A percentile compares a stretch with the other conserved stretches of the same genome.
Conservation (phyloP, 2,888 invertebrate species). For the Seira musarum region DNA sequence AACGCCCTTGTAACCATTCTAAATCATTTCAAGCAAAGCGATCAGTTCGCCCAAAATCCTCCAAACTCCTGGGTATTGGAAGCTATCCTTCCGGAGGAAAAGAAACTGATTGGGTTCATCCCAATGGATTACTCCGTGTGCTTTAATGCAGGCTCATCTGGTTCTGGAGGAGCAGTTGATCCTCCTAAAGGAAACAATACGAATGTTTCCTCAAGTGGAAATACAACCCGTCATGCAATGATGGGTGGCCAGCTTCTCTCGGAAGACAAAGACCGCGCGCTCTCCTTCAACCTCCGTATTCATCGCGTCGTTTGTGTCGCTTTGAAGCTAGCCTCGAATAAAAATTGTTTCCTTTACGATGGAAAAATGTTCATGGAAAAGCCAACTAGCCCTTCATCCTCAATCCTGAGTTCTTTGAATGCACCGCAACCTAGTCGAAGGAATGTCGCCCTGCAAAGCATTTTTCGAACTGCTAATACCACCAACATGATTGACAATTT, state of each 20-base stretch:
- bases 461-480: constrained; percentile 61
- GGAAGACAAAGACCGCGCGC: constrained; percentile 44
- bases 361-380: constrained; percentile 47
- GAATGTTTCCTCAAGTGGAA: background rate
- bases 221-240: constrained; percentile 42
- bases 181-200: constrained; percentile 25
- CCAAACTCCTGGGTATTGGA: constrained; percentile 55
- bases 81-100: constrained; percentile 68
- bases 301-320: constrained; percentile 52
- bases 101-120: constrained; percentile 66
- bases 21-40: constrained; percentile 57
- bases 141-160: constrained; percentile 53
- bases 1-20: constrained; percentile 63
- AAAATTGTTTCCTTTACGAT: constrained; percentile 45
- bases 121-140: constrained; percentile 60
- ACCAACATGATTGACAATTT: constrained; percentile 5
- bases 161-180: constrained; percentile 47
- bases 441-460: constrained; percentile 68
- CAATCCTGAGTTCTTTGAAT: background rate
- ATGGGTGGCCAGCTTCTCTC: constrained; percentile 49
- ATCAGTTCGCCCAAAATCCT: constrained; percentile 50
- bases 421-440: constrained; percentile 59
- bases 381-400: constrained; percentile 9
- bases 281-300: constrained; percentile 48
- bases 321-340: constrained; percentile 44